Conservation (phyloP, 2,888 invertebrate species). For the Agrotis segetum region DNA sequence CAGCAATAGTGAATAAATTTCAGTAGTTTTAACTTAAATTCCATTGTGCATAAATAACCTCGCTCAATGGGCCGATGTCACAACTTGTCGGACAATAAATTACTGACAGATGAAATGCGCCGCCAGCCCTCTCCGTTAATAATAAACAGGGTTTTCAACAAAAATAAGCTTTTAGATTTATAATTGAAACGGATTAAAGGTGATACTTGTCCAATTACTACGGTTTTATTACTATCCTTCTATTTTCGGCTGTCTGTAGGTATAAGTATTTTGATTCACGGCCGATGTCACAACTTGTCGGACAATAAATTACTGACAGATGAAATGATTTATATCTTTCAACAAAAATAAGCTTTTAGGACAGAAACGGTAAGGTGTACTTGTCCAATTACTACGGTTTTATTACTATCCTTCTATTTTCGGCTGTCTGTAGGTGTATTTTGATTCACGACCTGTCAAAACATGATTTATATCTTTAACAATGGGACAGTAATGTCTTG, state of each 20-base stretch:
- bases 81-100: slow-evolving; percentile 78
- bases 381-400: slow-evolving; percentile 56
- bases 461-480: slow-evolving; percentile 28
- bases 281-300: slow-evolving; percentile 75
- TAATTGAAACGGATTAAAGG: slow-evolving; percentile 57
- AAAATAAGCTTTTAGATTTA: slow-evolving; percentile 60
- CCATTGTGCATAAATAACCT: slow-evolving; percentile 73
- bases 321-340: slow-evolving; percentile 73
- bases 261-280: slow-evolving; percentile 7
- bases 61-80: slow-evolving; percentile 74
- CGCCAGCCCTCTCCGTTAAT: slow-evolving; percentile 66
- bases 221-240: slow-evolving; percentile 29
- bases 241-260: slow-evolving; percentile 2
- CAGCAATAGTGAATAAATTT: slow-evolving; percentile 60
- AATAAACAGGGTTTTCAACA: slow-evolving; percentile 65
- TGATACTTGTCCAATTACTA: slow-evolving; percentile 57
- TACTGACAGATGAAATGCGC: slow-evolving; percentile 77
- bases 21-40: slow-evolving; percentile 69
- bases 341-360: slow-evolving; percentile 61
- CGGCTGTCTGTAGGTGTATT: neutral
- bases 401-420: slow-evolving; percentile 27
- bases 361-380: slow-evolving; percentile 53
- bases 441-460: slow-evolving; percentile 25
- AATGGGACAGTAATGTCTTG: slow-evolving; percentile 2
- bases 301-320: slow-evolving; percentile 78